phyloP scores from a whole-genome alignment of 2,797 vertebrate genomes.

The Enteromius trimaculatus region DNA sequence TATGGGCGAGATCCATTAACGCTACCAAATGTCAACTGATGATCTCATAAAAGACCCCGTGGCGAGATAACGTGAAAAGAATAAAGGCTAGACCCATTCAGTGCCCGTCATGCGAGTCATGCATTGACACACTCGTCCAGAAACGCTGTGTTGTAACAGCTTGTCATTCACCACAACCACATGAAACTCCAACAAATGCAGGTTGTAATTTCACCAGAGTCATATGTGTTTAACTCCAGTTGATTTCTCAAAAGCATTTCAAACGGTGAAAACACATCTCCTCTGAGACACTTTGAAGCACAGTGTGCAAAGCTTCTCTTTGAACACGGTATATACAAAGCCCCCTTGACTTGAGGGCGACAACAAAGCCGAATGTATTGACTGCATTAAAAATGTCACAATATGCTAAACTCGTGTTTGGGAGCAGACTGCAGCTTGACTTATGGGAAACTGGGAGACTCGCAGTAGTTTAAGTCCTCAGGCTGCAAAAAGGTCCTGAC shows the following conservation, averaged over 20 bases:
- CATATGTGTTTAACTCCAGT: conserved; percentile 1
- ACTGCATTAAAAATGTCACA: conserved; percentile 21
- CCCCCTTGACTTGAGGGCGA: not conserved
- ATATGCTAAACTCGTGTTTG: conserved; percentile 19
- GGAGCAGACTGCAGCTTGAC: conserved; percentile 25
- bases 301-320: conserved; percentile 8
- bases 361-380: conserved; percentile 23
- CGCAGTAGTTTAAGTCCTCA: conserved; percentile 40
- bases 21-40: not conserved
- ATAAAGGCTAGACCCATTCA: conserved; percentile 21
- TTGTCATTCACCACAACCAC: conserved; percentile 33
- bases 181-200: conserved; percentile 44
- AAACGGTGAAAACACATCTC: conserved; percentile 1
- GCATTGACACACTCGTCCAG: conserved; percentile 7
- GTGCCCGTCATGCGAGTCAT: conserved; percentile 33
- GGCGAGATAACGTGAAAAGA: not conserved
- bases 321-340: conserved; percentile 13
- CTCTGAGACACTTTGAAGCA: not conserved
- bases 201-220: not conserved
- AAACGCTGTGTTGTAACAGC: not conserved
- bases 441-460: conserved; percentile 56
- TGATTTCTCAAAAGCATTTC: conserved; percentile 20
- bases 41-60: not conserved
- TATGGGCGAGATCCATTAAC: not conserved
- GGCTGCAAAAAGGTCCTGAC: conserved; percentile 55